Percentiles rank a stretch among this genome's conserved stretches.
Evolutionary conservation across 1,140 invertebrate species (phyloP).

Genomic region (Monochamus saltuarius): DNA sequence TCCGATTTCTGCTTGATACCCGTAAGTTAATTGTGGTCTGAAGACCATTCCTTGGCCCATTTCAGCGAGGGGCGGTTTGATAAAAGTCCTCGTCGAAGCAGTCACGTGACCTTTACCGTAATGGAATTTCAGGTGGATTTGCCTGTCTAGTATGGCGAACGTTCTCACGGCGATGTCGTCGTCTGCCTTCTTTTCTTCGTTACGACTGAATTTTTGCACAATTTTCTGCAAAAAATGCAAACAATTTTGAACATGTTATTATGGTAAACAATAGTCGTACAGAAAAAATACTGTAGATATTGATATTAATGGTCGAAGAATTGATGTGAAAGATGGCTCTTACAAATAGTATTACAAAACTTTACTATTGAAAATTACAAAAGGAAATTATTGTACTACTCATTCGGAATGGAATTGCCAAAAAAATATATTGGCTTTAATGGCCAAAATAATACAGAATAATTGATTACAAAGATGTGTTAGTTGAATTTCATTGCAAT

Average conservation of each 20-base stretch:
- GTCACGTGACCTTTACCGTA: constrained; percentile 68
- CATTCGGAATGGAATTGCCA: too few species aligned
- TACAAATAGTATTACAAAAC: too few species aligned
- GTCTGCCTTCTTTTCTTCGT: constrained; percentile 55
- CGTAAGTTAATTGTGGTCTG: constrained; percentile 61
- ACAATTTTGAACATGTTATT: not conserved
- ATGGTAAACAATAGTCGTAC: constrained; percentile 4
- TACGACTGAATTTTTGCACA: constrained; percentile 63
- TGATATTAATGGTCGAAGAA: too few species aligned
- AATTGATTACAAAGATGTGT: too few species aligned
- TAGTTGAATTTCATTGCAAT: too few species aligned
- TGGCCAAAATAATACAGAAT: too few species aligned
- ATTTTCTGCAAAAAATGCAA: constrained; percentile 54
- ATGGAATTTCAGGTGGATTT: constrained; percentile 68
- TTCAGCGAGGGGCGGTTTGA: constrained; percentile 66
- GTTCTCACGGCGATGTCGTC: constrained; percentile 66
- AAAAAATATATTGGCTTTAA: too few species aligned
- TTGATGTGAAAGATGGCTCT: too few species aligned
- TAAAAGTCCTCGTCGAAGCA: constrained; percentile 63
- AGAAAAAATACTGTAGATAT: not conserved
- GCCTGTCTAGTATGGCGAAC: constrained; percentile 62
- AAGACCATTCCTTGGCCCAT: constrained; percentile 64
- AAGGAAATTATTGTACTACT: too few species aligned
- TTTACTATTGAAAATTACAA: too few species aligned
- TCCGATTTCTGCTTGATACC: constrained; percentile 67